These are phyloP conservation scores for Stratiomys singularior DNA, from an alignment of 2,888 invertebrate species.

Conservation along the genomic window DNA sequence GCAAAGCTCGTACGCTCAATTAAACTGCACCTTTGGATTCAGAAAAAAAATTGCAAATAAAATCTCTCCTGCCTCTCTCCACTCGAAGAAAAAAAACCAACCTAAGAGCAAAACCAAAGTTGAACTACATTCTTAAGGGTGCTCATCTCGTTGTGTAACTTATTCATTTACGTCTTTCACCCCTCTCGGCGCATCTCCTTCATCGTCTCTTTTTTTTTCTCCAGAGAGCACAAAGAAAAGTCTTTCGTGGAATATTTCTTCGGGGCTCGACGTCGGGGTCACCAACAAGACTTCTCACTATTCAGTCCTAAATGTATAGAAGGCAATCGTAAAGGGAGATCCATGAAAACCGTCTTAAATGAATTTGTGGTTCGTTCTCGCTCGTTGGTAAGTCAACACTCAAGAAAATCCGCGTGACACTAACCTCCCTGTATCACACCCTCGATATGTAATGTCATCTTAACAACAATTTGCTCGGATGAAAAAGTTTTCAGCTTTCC, in stretches of 20 bases:
- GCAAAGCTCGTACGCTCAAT: neutral
- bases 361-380: neutral
- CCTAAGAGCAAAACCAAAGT: neutral
- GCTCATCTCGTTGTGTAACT: slow-evolving; percentile 1
- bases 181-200: neutral
- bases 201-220: neutral
- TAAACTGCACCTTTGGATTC: neutral
- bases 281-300: neutral
- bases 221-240: no score
- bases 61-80: neutral
- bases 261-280: neutral
- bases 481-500: neutral
- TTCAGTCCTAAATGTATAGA: neutral
- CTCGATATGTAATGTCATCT: neutral
- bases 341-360: neutral
- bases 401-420: neutral
- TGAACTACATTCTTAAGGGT: neutral
- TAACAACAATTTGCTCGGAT: neutral
- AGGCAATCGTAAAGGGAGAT: neutral
- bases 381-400: neutral
- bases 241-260: neutral
- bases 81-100: neutral
- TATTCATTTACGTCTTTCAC: neutral
- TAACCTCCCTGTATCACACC: neutral
- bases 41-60: neutral